Evolutionary conservation across 2,797 vertebrate genomes (phyloP).

Genomic region (Malacoctenus gilli): DNA sequence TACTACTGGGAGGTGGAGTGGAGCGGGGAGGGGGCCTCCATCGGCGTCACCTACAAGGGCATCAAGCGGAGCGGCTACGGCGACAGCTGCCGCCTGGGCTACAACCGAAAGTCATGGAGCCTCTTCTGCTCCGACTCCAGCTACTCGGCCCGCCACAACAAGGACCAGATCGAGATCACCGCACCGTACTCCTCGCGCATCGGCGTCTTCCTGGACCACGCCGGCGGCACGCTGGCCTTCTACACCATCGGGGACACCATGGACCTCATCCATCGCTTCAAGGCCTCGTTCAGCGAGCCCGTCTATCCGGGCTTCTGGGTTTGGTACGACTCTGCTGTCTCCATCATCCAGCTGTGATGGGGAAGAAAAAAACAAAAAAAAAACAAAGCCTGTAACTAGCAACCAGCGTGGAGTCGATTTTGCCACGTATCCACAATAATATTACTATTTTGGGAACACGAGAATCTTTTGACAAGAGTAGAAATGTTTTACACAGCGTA

Average conservation of each 20-base stretch:
- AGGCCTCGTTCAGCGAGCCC: slow-evolving; percentile 79
- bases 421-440: slow-evolving; percentile 4
- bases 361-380: not conserved
- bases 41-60: slow-evolving; percentile 82
- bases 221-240: slow-evolving; percentile 80
- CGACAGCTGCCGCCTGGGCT: slow-evolving; percentile 82
- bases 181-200: slow-evolving; percentile 83
- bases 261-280: slow-evolving; percentile 85
- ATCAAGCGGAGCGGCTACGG: slow-evolving; percentile 83
- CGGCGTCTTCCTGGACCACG: slow-evolving; percentile 84
- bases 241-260: slow-evolving; percentile 81
- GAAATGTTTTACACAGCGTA: not conserved
- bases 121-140: slow-evolving; percentile 85
- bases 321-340: slow-evolving; percentile 84
- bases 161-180: slow-evolving; percentile 80
- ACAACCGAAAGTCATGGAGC: slow-evolving; percentile 87
- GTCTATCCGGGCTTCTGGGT: slow-evolving; percentile 87
- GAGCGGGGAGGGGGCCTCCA: slow-evolving; percentile 83
- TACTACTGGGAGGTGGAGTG: slow-evolving; percentile 88
- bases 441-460: slow-evolving; percentile 2
- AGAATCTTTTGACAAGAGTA: slow-evolving; percentile 4
- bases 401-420: slow-evolving; percentile 17
- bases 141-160: slow-evolving; percentile 85
- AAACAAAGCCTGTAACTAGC: not conserved
- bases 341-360: slow-evolving; percentile 74